Base-by-base conservation (phyloP, 2,113 vertebrate species). In the Daubentonia madagascariensis region DNA sequence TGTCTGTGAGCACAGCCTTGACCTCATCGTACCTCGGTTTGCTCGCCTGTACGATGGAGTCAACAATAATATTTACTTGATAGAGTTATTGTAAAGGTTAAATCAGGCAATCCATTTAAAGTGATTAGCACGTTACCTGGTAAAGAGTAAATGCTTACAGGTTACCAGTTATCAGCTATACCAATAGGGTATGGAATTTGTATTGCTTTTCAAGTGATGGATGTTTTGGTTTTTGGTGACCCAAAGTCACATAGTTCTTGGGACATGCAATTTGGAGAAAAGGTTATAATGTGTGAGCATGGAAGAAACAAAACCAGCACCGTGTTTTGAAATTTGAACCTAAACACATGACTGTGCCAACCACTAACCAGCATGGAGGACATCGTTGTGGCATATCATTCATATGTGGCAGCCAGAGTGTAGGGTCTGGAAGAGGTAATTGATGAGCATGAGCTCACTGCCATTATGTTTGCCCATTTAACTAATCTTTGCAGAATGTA, bases 311-410 rank as follows among this genome's bases (percentile, higher is more conserved):
- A 83, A 85, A 37, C 20, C 22, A 35, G 40, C 8, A 52, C n/a
- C 45, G 1, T 40, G 5, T 57, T 92, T 73, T 83, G 88, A 95
- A 91, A 57, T 75, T 72, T 84, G 48, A 86, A 85, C 8, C 8
- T 54, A 11, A 54, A 65, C 17, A 14, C 6, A 9, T 43, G 18
- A n/a, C 43, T 9, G 11, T 22, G 35, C 54, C 40, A 17, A 45
- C 79, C 13, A 48, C 22, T 12, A 8, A 10, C 12, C 18, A 65
- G 70, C 59, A 5, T 30, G 3, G 5, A 20, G 18, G 25, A 6
- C 10, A 6, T 59, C 35, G 3, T 1, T 18, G 18, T 50, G 37
- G 35, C 20, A 14, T 0, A 0, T 30, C 6, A 4, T 6, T 68
- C 11, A 14, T 1, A 14, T 1, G 25, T 18, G 83, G 23, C 12